Evolutionary conservation across 1,140 invertebrate species (phyloP).

Genomic region (Cydia pomonella): DNA sequence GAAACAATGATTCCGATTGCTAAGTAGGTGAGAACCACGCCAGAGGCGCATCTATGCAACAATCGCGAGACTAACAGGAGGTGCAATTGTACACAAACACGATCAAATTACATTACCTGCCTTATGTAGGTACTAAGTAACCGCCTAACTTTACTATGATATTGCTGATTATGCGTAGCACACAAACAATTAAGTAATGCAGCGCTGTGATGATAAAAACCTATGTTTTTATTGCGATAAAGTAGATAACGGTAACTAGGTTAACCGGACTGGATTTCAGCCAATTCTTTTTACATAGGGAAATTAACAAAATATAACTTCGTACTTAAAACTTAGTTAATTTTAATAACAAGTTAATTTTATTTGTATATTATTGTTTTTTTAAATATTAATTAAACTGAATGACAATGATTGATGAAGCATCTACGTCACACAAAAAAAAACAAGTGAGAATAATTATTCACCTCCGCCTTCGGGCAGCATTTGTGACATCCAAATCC

Average conservation of each 20-base stretch:
- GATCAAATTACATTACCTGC: constrained; percentile 8
- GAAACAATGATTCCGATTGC: not conserved
- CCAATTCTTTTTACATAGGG: not conserved
- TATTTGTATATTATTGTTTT: not conserved
- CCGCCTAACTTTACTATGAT: not conserved
- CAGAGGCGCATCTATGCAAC: not conserved
- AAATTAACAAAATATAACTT: constrained; percentile 1
- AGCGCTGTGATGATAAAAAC: not conserved
- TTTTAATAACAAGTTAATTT: not conserved
- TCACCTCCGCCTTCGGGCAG: constrained; percentile 71
- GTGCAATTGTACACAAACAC: not conserved
- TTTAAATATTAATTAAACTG: not conserved
- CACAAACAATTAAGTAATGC: not conserved
- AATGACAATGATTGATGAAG: not conserved
- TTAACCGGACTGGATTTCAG: constrained; percentile 5
- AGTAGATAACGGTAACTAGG: constrained; percentile 17
- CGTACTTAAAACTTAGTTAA: not conserved
- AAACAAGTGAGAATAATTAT: constrained; percentile 43
- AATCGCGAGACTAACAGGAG: not conserved
- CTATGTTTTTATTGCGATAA: constrained; percentile 27
- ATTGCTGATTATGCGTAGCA: not conserved
- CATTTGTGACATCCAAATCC: constrained; percentile 72
- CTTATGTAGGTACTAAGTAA: not conserved
- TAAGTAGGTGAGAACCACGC: not conserved
- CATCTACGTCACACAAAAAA: constrained; percentile 33